Evolutionary conservation across 2,888 invertebrate genomes (phyloP), one percentile per base, ranked within the genome.

Genomic region (Tenthredo livida): DNA sequence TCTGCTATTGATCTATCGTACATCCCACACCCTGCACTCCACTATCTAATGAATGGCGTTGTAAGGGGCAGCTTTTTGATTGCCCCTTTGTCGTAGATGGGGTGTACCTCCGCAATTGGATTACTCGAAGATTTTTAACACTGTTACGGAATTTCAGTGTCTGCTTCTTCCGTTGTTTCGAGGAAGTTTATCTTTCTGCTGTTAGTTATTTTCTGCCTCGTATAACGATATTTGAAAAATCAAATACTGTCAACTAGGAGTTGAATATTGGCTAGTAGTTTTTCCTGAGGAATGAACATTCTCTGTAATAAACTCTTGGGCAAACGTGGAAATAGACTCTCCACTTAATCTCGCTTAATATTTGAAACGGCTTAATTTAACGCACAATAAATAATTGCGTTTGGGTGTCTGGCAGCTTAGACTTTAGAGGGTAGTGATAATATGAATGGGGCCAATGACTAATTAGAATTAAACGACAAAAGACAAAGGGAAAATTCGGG

Each of bases 391-490:
- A 73, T 73, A 40, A 73, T 73, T 40, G 21, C 43, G 10, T 73
- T 73, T 73, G 6, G 40, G 40, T 43, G 43, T 73, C 21, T 40
- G 43, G 43, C 47, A 50, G 75, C 50, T 47, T 77, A n/a, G n/a
- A n/a, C n/a, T n/a, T n/a, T n/a, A 50, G 25, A 61, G 77, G n/a
- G 33, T 21, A 17, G 25, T 54, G 50, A 3, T 29, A 21, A 73
- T 29, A 25, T 43, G 72, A 73, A 50, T 54, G 25, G 29, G n/a
- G 9, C 17, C 50, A 77, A 50, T 77, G 47, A 77, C 77, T 50
- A 29, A 77, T 77, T 25, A 77, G 54, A 77, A 77, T 77, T 77
- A 54, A 54, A 50, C 12, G 77, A 37, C 21, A 43, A 73, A 43
- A 43, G 43, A 33, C 33, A 77, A 29, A 54, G 33, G 54, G 25